Percentiles rank a stretch among this genome's conserved stretches.
Evolutionary conservation across 2,113 vertebrate species (phyloP).

Genomic region (Calidris pygmaea): DNA sequence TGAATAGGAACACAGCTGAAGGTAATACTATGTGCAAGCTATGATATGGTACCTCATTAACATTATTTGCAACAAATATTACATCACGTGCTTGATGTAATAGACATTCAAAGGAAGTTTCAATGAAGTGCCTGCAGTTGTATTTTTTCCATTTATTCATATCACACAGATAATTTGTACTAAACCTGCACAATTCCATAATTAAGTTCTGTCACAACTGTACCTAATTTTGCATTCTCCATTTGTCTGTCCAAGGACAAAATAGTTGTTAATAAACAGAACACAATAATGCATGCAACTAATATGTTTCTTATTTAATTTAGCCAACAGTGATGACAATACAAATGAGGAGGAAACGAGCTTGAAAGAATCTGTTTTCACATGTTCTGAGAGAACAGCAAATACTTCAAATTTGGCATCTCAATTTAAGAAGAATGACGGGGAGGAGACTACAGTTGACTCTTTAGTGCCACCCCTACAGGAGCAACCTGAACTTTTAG

Average conservation of each 20-base stretch:
- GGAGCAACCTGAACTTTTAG: conserved; percentile 8
- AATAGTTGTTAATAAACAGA: conserved; percentile 20
- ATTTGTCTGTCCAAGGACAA: conserved; percentile 87
- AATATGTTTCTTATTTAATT: conserved; percentile 60
- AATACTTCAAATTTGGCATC: conserved; percentile 24
- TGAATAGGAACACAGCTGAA: conserved; percentile 95
- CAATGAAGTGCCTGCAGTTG: conserved; percentile 68
- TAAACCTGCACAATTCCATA: conserved; percentile 78
- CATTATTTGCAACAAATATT: conserved; percentile 83
- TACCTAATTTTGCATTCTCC: conserved; percentile 83
- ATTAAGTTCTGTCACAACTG: conserved; percentile 80
- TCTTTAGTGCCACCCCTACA: neutral
- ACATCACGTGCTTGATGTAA: conserved; percentile 86
- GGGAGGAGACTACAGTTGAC: neutral
- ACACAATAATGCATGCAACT: neutral
- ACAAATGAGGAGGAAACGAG: conserved; percentile 19
- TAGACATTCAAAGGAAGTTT: conserved; percentile 67
- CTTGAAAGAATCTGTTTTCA: conserved; percentile 25
- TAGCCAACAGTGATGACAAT: conserved; percentile 55
- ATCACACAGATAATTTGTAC: conserved; percentile 74
- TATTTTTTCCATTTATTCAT: conserved; percentile 76
- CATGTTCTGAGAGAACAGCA: conserved; percentile 25
- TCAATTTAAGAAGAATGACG: conserved; percentile 5
- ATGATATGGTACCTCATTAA: conserved; percentile 84
- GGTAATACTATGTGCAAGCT: conserved; percentile 86